phyloP scores from a whole-genome alignment of 2,797 vertebrate species.

The Rhadinocentrus ornatus region DNA sequence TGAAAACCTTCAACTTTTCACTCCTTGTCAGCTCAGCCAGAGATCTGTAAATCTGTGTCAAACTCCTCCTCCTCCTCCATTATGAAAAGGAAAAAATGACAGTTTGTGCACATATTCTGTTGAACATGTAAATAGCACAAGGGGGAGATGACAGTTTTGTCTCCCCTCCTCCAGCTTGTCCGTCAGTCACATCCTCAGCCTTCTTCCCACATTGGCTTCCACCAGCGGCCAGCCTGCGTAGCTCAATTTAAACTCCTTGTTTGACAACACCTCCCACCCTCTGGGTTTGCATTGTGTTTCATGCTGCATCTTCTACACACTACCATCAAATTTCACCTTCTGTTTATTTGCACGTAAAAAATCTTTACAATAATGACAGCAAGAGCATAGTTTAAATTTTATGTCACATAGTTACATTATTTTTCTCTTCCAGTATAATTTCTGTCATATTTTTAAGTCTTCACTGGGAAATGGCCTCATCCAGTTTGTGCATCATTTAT shows the following conservation, averaged over 20 bases:
- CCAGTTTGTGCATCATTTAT: not conserved
- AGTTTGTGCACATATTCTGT: slow-evolving; percentile 27
- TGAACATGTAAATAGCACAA: slow-evolving; percentile 50
- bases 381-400: too few relatives aligned
- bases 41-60: slow-evolving; percentile 38
- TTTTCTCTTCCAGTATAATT: too few relatives aligned
- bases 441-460: too few relatives aligned
- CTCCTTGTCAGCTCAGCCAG: slow-evolving; percentile 40
- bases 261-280: slow-evolving; percentile 53
- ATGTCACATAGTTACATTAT: too few relatives aligned
- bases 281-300: slow-evolving; percentile 23
- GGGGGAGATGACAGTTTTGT: slow-evolving; percentile 51
- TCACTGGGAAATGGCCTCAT: not conserved
- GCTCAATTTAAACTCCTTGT: slow-evolving; percentile 52
- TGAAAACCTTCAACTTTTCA: slow-evolving; percentile 33
- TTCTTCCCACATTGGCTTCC: slow-evolving; percentile 58
- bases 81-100: slow-evolving; percentile 28
- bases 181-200: slow-evolving; percentile 57
- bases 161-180: slow-evolving; percentile 52
- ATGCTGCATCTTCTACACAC: slow-evolving; percentile 5
- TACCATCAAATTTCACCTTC: not conserved
- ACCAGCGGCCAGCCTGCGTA: slow-evolving; percentile 33
- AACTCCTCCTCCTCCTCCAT: slow-evolving; percentile 6
- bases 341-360: too few relatives aligned
- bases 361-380: too few relatives aligned